phyloP scores from a whole-genome alignment of 2,113 vertebrate genomes.

The Dipodomys ordii region DNA sequence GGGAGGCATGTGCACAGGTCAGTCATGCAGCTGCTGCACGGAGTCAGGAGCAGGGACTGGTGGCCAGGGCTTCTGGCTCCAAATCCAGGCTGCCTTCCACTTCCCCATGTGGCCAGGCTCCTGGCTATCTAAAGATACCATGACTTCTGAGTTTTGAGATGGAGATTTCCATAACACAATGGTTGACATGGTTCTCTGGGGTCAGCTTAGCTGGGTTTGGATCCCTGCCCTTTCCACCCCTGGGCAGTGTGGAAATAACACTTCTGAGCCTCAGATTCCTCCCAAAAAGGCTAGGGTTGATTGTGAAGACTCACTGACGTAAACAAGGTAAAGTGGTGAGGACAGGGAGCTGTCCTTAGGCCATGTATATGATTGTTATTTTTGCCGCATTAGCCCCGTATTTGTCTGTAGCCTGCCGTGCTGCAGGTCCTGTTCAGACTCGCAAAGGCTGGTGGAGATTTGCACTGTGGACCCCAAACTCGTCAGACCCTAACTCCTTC shows the following conservation, averaged over 20 bases:
- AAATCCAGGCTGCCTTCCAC: not conserved
- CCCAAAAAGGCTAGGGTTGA: not conserved
- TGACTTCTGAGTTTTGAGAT: not conserved
- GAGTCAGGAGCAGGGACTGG: not conserved
- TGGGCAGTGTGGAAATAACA: too few relatives aligned
- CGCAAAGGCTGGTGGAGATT: not conserved
- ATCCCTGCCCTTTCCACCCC: not conserved
- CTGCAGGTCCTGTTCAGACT: not conserved
- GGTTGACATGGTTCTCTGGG: fast-evolving
- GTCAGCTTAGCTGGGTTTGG: not conserved
- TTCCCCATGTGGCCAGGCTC: fast-evolving
- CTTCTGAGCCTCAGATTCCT: not conserved
- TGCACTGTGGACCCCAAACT: not conserved
- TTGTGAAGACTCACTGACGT: not conserved
- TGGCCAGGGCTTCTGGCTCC: not conserved
- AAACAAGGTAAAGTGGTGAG: not conserved
- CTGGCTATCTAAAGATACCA: not conserved
- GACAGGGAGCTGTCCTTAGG: fast-evolving
- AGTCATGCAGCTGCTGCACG: not conserved
- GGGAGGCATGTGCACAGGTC: too few relatives aligned
- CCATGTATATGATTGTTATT: too few relatives aligned
- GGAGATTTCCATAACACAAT: fast-evolving
- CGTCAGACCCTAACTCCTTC: not conserved
- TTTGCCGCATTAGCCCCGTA: fast-evolving
- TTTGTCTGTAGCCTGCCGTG: not conserved